A percentile compares a stretch with the other conserved stretches of the same genome.
These are phyloP conservation scores for Pristionchus pacificus DNA, from an alignment of 1,140 invertebrate genomes.

Conservation along the genomic window DNA sequence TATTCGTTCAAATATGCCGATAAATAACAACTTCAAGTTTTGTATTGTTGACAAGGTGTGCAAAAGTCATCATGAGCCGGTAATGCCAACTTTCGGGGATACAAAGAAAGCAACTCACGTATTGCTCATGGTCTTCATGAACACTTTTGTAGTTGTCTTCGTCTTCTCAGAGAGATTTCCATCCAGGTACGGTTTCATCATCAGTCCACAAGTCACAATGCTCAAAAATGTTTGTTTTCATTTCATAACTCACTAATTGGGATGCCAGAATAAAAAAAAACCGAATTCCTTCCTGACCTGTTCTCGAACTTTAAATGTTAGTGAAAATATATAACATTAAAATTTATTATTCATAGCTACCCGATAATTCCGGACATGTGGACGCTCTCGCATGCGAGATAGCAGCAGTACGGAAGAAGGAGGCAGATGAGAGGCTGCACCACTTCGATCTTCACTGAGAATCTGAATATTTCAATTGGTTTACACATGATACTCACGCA, in stretches of 20 bases:
- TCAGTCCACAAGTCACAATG: constrained; percentile 95
- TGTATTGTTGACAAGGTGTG: too few relatives aligned
- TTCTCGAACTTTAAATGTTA: too few relatives aligned
- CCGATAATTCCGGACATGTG: constrained; percentile 38
- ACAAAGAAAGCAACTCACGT: too few relatives aligned
- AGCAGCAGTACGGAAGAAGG: constrained; percentile 34
- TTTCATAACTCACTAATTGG: too few relatives aligned
- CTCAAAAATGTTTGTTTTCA: constrained; percentile 60
- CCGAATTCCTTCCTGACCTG: too few relatives aligned
- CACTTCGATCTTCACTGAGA: constrained; percentile 21
- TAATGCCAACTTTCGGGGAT: too few relatives aligned
- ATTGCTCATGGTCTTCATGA: constrained; percentile 65
- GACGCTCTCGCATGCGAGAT: constrained; percentile 34
- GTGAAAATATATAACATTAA: too few relatives aligned
- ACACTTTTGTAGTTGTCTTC: constrained; percentile 93
- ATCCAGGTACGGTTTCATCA: constrained; percentile 99
- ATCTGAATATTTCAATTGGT: constrained; percentile 13
- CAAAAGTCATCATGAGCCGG: too few relatives aligned
- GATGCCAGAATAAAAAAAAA: not conserved
- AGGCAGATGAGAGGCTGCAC: constrained; percentile 36
- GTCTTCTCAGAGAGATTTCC: constrained; percentile 95
- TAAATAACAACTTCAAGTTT: too few relatives aligned
- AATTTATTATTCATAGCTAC: constrained; percentile 24
- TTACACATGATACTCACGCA: not conserved
- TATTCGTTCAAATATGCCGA: too few relatives aligned